Percentiles rank a stretch among this genome's conserved stretches.
Evolutionary conservation across 2,797 vertebrate genomes (phyloP).

Genomic region (Ataeniobius toweri): DNA sequence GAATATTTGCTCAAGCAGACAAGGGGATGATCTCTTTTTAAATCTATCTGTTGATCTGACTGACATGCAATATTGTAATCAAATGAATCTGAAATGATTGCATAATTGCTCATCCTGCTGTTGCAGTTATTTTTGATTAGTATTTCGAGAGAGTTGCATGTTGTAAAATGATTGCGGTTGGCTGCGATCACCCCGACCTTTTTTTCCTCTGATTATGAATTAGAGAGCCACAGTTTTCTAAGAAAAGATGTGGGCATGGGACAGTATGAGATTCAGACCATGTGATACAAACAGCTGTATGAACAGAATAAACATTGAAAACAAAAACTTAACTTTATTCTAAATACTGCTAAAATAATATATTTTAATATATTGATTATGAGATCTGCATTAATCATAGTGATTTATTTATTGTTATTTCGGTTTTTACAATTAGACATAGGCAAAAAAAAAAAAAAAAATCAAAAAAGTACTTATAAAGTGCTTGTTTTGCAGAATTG

Average conservation of each 20-base stretch:
- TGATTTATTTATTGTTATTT: not conserved
- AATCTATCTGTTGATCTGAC: not conserved
- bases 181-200: constrained; percentile 8
- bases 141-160: constrained; percentile 3
- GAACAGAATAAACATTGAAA: not conserved
- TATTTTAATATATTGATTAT: not conserved
- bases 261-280: not conserved
- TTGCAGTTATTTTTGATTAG: constrained; percentile 40
- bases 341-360: not conserved
- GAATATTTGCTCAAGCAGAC: constrained; percentile 12
- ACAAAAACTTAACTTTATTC: not conserved
- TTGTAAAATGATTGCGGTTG: constrained; percentile 23
- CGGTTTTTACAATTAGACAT: not conserved
- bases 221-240: not conserved
- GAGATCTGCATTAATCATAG: not conserved
- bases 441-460: too few species aligned
- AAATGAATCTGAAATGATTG: constrained; percentile 16
- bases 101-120: constrained; percentile 35
- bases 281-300: not conserved
- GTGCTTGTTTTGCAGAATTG: not conserved
- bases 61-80: constrained; percentile 2
- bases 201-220: not conserved
- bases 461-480: not conserved
- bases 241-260: not conserved
- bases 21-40: constrained; percentile 3